phyloP scores from a whole-genome alignment of 92 coral and sea anemone species.

The Phenganax subtilis region DNA sequence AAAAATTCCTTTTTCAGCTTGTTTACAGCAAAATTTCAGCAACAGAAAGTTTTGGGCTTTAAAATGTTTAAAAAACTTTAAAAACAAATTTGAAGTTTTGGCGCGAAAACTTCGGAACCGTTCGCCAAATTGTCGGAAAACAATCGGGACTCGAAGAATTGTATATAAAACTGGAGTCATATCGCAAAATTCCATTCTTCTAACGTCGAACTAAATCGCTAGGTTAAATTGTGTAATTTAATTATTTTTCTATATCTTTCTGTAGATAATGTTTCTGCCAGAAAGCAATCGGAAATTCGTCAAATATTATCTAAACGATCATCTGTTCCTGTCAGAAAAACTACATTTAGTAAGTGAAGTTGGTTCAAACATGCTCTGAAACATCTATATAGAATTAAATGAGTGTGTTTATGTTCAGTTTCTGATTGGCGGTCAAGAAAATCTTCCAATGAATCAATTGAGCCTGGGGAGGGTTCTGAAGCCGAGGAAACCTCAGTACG shows the following conservation, averaged over 20 bases:
- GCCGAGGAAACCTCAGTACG: slow-evolving; percentile 6
- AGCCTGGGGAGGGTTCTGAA: neutral
- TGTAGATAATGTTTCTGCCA: slow-evolving; percentile 62
- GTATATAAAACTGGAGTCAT: no score
- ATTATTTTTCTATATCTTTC: no score
- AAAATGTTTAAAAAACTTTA: neutral
- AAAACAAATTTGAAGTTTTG: slow-evolving; percentile 10
- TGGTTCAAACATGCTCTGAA: neutral
- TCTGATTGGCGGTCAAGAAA: slow-evolving; percentile 28
- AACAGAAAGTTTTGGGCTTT: neutral
- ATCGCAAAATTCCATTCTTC: neutral
- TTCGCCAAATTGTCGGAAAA: neutral
- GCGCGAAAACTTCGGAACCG: slow-evolving; percentile 5
- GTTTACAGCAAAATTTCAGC: neutral
- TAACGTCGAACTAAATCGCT: neutral
- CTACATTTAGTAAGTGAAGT: slow-evolving; percentile 52
- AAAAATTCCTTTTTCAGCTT: neutral
- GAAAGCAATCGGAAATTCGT: slow-evolving; percentile 64
- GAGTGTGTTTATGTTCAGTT: neutral
- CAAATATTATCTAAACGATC: slow-evolving; percentile 72
- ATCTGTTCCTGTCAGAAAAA: slow-evolving; percentile 64
- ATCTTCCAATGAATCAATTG: neutral
- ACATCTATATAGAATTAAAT: neutral
- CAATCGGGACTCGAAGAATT: neutral
- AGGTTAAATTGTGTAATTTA: no score